Conservation (phyloP, 2,888 invertebrate species). For the Cerceris ruficornis region DNA sequence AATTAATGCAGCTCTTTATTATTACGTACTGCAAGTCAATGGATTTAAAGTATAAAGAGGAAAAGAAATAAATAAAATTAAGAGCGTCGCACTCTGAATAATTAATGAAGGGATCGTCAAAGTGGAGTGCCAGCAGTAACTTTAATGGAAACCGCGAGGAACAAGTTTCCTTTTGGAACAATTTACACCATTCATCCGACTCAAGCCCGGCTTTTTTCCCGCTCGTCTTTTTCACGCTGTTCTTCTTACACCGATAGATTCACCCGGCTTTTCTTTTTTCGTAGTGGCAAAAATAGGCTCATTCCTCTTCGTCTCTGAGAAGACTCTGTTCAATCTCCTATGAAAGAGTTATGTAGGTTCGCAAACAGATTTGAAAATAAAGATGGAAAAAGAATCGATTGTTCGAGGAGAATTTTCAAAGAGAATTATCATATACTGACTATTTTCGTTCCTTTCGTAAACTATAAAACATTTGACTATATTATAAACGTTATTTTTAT, state of each 20-base stretch:
- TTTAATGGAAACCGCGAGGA: conserved; percentile 1
- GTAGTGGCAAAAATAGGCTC: conserved; percentile 26
- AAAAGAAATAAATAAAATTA: conserved; percentile 1
- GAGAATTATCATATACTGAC: too few relatives aligned
- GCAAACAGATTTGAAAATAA: too few relatives aligned
- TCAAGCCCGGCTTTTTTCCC: neutral
- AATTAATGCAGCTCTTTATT: neutral
- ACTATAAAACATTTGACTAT: too few relatives aligned
- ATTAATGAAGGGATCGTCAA: neutral
- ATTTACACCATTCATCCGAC: conserved; percentile 6
- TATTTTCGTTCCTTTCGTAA: too few relatives aligned
- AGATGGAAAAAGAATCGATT: too few relatives aligned
- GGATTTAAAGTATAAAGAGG: neutral
- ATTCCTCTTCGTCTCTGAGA: conserved; percentile 48
- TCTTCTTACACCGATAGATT: neutral
- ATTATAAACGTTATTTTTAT: too few relatives aligned
- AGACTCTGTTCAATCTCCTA: conserved; percentile 21
- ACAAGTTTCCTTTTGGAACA: neutral
- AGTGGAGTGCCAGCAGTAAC: neutral
- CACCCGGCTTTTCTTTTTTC: conserved; percentile 3
- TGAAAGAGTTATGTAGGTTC: too few relatives aligned
- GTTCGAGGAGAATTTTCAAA: too few relatives aligned
- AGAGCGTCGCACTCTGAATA: neutral
- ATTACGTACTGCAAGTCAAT: neutral
- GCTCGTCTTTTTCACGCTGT: neutral